phyloP scores from a whole-genome alignment of 2,113 vertebrate genomes.

The Corvus moneduloides region DNA sequence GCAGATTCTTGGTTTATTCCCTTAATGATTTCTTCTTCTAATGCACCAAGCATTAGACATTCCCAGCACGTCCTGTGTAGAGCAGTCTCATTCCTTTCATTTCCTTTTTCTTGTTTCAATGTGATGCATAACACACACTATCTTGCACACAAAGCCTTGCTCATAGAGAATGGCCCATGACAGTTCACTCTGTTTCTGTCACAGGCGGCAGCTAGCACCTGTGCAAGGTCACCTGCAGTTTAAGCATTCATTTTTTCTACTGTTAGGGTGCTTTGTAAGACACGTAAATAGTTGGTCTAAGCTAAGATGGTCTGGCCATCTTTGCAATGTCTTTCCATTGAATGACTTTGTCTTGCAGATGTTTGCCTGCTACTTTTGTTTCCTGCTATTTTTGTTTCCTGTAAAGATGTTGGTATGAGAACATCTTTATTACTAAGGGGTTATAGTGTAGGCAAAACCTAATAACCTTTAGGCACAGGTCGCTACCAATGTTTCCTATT shows the following conservation, averaged over 20 bases:
- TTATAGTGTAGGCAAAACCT: background rate
- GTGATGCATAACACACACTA: background rate
- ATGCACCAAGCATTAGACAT: background rate
- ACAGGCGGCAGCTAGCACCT: background rate
- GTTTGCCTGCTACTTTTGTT: background rate
- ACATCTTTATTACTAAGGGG: background rate
- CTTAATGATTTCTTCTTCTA: background rate
- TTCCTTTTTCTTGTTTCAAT: background rate
- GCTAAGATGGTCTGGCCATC: background rate
- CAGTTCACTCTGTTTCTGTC: background rate
- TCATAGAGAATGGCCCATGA: background rate
- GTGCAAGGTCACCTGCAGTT: background rate
- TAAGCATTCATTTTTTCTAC: background rate
- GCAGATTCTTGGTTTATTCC: background rate
- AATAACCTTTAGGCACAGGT: background rate
- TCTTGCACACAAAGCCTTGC: background rate
- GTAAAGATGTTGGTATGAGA: background rate
- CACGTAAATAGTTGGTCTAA: background rate
- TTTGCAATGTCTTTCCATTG: background rate
- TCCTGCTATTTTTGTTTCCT: background rate
- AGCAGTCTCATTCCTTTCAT: background rate
- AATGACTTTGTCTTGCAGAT: background rate
- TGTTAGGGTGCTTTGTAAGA: background rate
- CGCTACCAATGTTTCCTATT: fast-evolving
- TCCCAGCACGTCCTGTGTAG: background rate